Base-by-base conservation (phyloP, 1,140 invertebrate species). In the fruit fly (Drosophila melanogaster) region DNA sequence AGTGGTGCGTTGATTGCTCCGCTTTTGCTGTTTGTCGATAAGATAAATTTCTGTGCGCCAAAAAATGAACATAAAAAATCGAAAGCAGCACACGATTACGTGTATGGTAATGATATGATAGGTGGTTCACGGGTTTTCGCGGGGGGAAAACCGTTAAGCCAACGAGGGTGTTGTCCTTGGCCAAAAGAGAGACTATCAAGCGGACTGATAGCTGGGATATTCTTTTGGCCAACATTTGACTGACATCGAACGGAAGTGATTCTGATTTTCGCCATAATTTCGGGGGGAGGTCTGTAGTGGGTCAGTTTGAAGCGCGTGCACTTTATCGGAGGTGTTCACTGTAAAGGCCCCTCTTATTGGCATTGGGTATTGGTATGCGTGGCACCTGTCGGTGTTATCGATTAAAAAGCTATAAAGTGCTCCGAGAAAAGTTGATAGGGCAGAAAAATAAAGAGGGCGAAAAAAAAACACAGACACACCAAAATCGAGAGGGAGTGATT, bases 41-140 rank as follows among this genome's bases (percentile, higher is more conserved):
- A 87, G 84, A 87, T 89, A 87, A 87, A 69, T 64, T 67, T 65
- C 19, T 50, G 73, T 78, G 66, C 53, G 62, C 53, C 66, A 81
- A 79, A 64, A 72, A 73, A 46, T 15, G 24, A 70, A 71, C 67
- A 71, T 70, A 49, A 55, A 49, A 55, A 87, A 87, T 87, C 84
- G 83, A 87, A 89, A 79, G 83, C 85, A 83, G 85, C 79, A 57
- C 24, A 74, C 76, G 60, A 74, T 79, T 77, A 80, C 67, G 72
- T 80, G 75, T 85, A 87, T 85, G 78, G 60, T 81, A 85, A 81
- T 85, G 74, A 69, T 86, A 77, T 24, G 40, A n/a, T 69, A 60
- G 59, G 15, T 43, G 12, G 37, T 38, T 38, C 11, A 0, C 7
- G 49, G 24, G 41, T 19, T 44, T 17, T 44, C 41, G 17, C 19